A percentile compares a stretch with the other conserved stretches of the same genome.
These are phyloP conservation scores for Zaprionus nigranus DNA, from an alignment of 1,140 invertebrate species.

Conservation along the genomic window DNA sequence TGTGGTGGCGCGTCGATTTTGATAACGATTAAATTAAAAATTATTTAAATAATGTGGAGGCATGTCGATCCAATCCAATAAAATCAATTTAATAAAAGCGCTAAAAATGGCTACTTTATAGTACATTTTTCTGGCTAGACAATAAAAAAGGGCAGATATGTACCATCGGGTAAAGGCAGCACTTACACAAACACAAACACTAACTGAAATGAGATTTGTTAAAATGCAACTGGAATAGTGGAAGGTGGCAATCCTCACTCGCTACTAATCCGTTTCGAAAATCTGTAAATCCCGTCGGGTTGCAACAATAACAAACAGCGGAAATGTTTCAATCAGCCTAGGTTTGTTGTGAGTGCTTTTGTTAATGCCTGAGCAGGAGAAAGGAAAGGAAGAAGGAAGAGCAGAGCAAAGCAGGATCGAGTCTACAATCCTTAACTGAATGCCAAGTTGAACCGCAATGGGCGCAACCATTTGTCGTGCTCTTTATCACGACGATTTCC, in stretches of 20 bases:
- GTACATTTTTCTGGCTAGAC: too few relatives aligned
- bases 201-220: constrained; percentile 11
- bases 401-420: constrained; percentile 16
- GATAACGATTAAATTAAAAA: too few relatives aligned
- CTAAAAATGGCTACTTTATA: too few relatives aligned
- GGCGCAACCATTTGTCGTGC: constrained; percentile 42
- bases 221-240: constrained; percentile 10
- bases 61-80: too few relatives aligned
- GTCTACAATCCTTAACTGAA: constrained; percentile 20
- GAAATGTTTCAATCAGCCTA: constrained; percentile 77
- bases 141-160: too few relatives aligned
- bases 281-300: constrained; percentile 70
- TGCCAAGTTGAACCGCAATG: constrained; percentile 34
- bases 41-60: too few relatives aligned
- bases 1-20: too few relatives aligned
- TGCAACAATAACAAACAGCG: constrained; percentile 76
- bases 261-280: constrained; percentile 70
- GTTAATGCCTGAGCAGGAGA: constrained; percentile 51
- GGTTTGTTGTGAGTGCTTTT: constrained; percentile 71
- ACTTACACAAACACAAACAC: not conserved
- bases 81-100: too few relatives aligned
- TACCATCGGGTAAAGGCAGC: too few relatives aligned
- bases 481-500: constrained; percentile 57
- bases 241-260: not conserved
- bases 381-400: not conserved